phyloP scores from a whole-genome alignment of 1,140 invertebrate genomes.

The Aporrectodea caliginosa region DNA sequence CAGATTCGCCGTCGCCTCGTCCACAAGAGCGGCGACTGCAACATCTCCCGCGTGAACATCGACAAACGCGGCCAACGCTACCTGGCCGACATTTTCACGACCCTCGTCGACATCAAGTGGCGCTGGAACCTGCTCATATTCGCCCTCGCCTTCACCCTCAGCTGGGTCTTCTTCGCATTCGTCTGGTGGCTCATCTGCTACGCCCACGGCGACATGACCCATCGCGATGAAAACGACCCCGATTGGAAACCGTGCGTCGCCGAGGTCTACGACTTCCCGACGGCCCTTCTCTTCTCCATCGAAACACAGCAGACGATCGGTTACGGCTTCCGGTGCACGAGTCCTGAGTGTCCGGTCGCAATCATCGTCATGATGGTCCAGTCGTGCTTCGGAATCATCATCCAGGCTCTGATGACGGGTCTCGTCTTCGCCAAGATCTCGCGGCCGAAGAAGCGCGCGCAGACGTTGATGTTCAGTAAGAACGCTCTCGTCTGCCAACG shows the following conservation, averaged over 20 bases:
- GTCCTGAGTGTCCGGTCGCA: slow-evolving; percentile 91
- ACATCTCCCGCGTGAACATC: slow-evolving; percentile 85
- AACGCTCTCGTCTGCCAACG: slow-evolving; percentile 59
- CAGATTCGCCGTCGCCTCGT: slow-evolving; percentile 61
- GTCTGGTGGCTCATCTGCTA: slow-evolving; percentile 59
- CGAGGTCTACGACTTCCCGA: slow-evolving; percentile 55
- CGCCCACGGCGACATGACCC: slow-evolving; percentile 52
- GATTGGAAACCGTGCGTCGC: slow-evolving; percentile 55
- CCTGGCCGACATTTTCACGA: slow-evolving; percentile 81
- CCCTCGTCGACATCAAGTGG: slow-evolving; percentile 63
- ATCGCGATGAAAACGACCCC: slow-evolving; percentile 40
- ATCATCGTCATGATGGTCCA: slow-evolving; percentile 96
- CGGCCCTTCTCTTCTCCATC: slow-evolving; percentile 58
- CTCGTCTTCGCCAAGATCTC: slow-evolving; percentile 47
- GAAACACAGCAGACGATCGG: slow-evolving; percentile 61
- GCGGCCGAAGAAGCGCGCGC: slow-evolving; percentile 45
- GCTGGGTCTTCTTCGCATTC: slow-evolving; percentile 58
- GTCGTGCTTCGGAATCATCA: slow-evolving; percentile 91
- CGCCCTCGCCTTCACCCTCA: slow-evolving; percentile 55
- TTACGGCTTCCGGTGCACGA: slow-evolving; percentile 68
- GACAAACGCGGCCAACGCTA: slow-evolving; percentile 80
- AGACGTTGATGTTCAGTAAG: slow-evolving; percentile 52
- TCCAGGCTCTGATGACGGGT: slow-evolving; percentile 65
- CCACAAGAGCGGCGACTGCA: slow-evolving; percentile 90
- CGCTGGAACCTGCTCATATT: slow-evolving; percentile 57